A percentile compares a stretch with the other conserved stretches of the same genome.
Conservation (phyloP, 2,888 invertebrate genomes). For the Eupithecia subumbrata region DNA sequence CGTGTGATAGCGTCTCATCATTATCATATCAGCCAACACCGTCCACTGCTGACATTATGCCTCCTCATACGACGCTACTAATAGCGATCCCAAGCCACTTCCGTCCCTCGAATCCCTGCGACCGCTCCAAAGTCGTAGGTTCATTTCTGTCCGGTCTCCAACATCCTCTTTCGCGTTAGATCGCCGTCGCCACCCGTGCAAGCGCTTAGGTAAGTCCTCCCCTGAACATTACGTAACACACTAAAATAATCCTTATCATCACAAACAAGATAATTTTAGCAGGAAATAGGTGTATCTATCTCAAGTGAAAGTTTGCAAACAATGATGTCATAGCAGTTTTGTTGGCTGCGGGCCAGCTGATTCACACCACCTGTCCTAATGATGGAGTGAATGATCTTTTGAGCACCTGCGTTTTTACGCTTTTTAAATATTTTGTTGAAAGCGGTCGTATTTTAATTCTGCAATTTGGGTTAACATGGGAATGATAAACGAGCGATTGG, state of each 20-base stretch:
- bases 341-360: constrained; percentile 40
- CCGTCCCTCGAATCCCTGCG: not conserved
- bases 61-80: not conserved
- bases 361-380: constrained; percentile 33
- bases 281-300: constrained; percentile 14
- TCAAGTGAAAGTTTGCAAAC: constrained; percentile 34
- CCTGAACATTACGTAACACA: not conserved
- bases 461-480: not conserved
- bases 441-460: not conserved
- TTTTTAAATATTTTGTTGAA: constrained; percentile 8
- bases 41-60: not conserved
- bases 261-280: constrained; percentile 33
- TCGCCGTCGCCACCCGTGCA: not conserved
- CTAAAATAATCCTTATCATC: constrained; percentile 3
- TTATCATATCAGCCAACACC: not conserved
- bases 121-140: not conserved
- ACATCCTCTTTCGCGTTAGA: not conserved
- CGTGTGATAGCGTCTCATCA: too few species aligned
- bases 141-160: not conserved
- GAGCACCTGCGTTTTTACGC: constrained; percentile 20
- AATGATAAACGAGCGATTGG: not conserved
- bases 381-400: constrained; percentile 25
- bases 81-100: not conserved
- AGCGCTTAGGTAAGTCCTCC: not conserved
- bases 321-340: constrained; percentile 34